Base-by-base conservation (phyloP, 1,140 invertebrate genomes). In the Dolichoris vasculosae region DNA sequence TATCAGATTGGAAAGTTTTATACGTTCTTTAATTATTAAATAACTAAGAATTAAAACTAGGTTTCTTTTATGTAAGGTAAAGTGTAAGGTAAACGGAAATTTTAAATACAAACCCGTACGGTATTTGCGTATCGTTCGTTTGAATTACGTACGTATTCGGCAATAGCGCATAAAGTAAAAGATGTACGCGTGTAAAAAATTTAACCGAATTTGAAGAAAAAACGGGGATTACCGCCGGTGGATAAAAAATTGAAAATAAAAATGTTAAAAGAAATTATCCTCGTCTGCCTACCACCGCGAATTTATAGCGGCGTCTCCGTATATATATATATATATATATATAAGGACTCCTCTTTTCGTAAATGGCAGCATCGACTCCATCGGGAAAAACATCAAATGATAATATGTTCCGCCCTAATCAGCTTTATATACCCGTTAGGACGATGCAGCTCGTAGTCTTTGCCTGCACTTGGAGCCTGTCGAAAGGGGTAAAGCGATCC, bases 361-460 rank as follows among this genome's bases (percentile, higher is more conserved):
- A 59, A 48, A 32, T 17, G 23, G 46, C 20, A n/a, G 30, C 15
- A 75, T 2, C 15, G 20, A 38, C 78, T 73, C 84, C 64, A 79
- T 79, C 79, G 46, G 64, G 87, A 90, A 90, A 91, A 91, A 90
- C 87, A 88, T 85, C 89, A 88, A 89, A 89, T 90, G 90, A 91
- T 91, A 91, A 91, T 91, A 88, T 90, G 87, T 90, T 87, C 88
- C 88, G 86, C 86, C 85, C 89, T 91, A 91, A 91, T 91, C 90
- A 90, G 90, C 90, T 91, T 91, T 91, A 87, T 89, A 88, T 89
- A 86, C 85, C 87, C 84, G 78, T 59, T 46, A 73, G 73, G 40
- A 83, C 20, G 64, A 23, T 67, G 73, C 73, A 20, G 43, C 7
- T 15, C 1, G 46, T 20, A 43, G 78, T 38, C 38, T 64, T 67